Base-by-base conservation (phyloP, 1,140 invertebrate species). In the Drosophila varians region DNA sequence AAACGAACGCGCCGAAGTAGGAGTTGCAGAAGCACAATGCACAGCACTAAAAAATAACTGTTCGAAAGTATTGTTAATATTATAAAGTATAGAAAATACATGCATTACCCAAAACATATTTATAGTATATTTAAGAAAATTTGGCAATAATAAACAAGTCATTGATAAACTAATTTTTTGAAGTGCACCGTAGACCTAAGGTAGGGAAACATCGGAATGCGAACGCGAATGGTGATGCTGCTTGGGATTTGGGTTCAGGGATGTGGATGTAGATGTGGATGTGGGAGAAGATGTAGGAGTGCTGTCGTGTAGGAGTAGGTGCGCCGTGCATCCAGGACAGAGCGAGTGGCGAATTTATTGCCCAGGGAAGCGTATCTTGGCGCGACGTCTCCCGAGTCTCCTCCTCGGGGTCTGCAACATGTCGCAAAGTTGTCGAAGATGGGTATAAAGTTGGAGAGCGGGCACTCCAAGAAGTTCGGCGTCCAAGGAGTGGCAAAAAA, bases 371-470 rank as follows among this genome's bases (percentile, higher is more conserved):
- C 82, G 82, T 82, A 82, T 87, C 80, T 66, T 77, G 64, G 61
- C 64, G 36, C 64, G 46, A 43, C 64, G 61, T 72, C 66, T 73
- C 74, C 46, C 36, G 28, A 55, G 58, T 60, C 47, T 64, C 36
- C 53, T 49, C 55, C 70, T 48, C 47, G 70, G 64, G 56, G 48
- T 56, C 80, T 87, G 80, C 80, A 84, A 87, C 82, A 84, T 87
- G 82, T 84, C 80, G 73, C 82, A 84, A 84, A 83, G 74, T 83
- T 83, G 79, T 83, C 78, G 78, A 83, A 83, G 78, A 61, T 53
- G 64, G 64, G 64, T 53, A 36, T 26, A 66, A 66, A 68, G 71
- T 64, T 64, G 56, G 56, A 45, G 56, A 38, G 58, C 60, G 48
- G 53, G 62, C 57, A 55, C 69, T 73, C 56, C 54, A 70, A 62